Evolutionary conservation across 2,888 invertebrate species (phyloP).

Genomic region (Trichogramma evanescens): DNA sequence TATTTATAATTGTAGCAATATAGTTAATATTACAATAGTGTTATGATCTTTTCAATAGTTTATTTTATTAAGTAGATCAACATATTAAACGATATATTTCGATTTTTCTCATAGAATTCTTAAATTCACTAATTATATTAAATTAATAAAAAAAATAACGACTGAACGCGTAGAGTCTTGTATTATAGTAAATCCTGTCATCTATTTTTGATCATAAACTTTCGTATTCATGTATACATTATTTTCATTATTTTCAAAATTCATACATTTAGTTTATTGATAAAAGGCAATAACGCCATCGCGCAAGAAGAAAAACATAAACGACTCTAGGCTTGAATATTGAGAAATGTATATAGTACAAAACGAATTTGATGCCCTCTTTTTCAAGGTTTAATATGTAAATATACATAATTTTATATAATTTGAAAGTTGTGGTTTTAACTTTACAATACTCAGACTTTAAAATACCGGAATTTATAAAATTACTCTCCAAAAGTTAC

Average conservation of each 20-base stretch:
- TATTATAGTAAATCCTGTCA: slow-evolving; percentile 4
- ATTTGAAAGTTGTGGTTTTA: too few relatives aligned
- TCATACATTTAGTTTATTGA: slow-evolving; percentile 1
- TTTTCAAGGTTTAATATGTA: too few relatives aligned
- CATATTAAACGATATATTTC: slow-evolving; percentile 34
- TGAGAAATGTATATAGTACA: slow-evolving; percentile 7
- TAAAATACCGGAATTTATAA: too few relatives aligned
- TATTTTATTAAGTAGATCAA: slow-evolving; percentile 44
- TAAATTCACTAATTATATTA: slow-evolving; percentile 10
- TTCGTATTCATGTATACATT: slow-evolving; percentile 12
- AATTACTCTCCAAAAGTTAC: too few relatives aligned
- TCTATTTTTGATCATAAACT: slow-evolving; percentile 13
- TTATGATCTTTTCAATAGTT: slow-evolving; percentile 41
- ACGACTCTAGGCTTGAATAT: background rate
- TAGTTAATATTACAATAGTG: slow-evolving; percentile 46
- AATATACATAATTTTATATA: too few relatives aligned
- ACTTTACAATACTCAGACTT: too few relatives aligned
- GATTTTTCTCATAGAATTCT: slow-evolving; percentile 13
- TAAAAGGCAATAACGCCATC: background rate
- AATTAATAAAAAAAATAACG: slow-evolving; percentile 24
- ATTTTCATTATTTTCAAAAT: slow-evolving; percentile 9
- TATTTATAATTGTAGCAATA: slow-evolving; percentile 45
- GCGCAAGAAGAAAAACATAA: background rate
- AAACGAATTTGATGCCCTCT: background rate
- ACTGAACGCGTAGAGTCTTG: slow-evolving; percentile 22